Evolutionary conservation across 2,797 vertebrate genomes (phyloP), one percentile per base, ranked within the genome.

Genomic region (Bradypodion pumilum): DNA sequence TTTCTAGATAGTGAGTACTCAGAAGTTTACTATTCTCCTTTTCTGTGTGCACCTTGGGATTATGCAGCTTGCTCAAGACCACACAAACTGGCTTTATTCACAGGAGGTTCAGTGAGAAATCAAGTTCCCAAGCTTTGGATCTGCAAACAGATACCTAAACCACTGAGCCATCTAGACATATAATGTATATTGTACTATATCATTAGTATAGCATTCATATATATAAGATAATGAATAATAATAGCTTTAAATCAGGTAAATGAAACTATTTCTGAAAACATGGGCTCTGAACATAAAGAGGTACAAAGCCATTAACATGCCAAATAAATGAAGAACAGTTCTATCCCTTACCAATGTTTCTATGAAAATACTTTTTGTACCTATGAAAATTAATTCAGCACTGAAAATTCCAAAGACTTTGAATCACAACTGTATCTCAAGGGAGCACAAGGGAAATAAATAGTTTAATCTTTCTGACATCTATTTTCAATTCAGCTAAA

Each of bases 191-290:
- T n/a, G n/a, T n/a, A n/a, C n/a, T n/a, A n/a, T n/a, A n/a, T n/a
- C n/a, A n/a, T n/a, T n/a, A n/a, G n/a, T n/a, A n/a, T n/a, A n/a
- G n/a, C n/a, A n/a, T n/a, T n/a, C n/a, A n/a, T n/a, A n/a, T n/a
- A n/a, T n/a, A n/a, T n/a, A n/a, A n/a, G n/a, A n/a, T 35, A 35
- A n/a, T 66, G 32, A 32, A 66, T 15, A 12, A 69, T 25, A 42
- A 68, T 35, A 3, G 7, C 68, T 70, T 40, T 70, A 21, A 37
- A 27, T 70, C 23, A 70, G 37, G 23, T 25, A 19, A 5, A 37
- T 12, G 88, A 92, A 85, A 87, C 78, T 89, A 77, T 88, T 87
- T 91, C 89, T 85, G 87, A 93, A 88, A 93, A 89, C 72, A 80
- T 90, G 89, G 86, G 80, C 78, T 87, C 86, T 87, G 89, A 91